Evolutionary conservation across 1,140 invertebrate genomes (phyloP).

Genomic region (Trigoniulus corallinus): DNA sequence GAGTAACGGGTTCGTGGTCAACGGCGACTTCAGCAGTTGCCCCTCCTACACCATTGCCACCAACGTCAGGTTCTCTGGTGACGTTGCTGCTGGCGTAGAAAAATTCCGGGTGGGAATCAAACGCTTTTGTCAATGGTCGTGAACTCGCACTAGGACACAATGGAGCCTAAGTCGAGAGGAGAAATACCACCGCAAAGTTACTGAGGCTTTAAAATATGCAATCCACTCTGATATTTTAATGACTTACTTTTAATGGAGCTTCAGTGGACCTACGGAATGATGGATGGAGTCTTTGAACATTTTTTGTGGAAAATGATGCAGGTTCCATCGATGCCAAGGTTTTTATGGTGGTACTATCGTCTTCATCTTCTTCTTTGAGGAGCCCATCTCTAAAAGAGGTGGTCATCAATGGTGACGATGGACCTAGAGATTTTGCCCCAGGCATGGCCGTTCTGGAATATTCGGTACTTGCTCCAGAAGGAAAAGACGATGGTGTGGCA

Average conservation of each 20-base stretch:
- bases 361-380: no score
- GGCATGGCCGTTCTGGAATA: not conserved
- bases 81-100: no score
- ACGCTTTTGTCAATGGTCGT: not conserved
- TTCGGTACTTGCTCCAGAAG: not conserved
- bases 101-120: not conserved
- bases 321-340: not conserved
- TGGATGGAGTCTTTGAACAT: constrained; percentile 1
- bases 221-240: not conserved
- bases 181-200: not conserved
- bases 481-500: no score
- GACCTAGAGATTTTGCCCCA: not conserved
- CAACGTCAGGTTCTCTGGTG: no score
- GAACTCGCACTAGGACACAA: not conserved
- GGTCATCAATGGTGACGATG: no score
- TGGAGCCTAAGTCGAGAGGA: not conserved
- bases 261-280: not conserved
- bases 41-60: constrained; percentile 4
- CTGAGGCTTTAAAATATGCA: not conserved
- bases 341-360: not conserved
- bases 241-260: not conserved
- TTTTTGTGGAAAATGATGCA: not conserved
- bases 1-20: not conserved
- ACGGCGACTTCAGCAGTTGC: not conserved
- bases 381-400: no score